Base-by-base conservation (phyloP, 2,888 invertebrate genomes). In the Hirtodrosophila histrioides region DNA sequence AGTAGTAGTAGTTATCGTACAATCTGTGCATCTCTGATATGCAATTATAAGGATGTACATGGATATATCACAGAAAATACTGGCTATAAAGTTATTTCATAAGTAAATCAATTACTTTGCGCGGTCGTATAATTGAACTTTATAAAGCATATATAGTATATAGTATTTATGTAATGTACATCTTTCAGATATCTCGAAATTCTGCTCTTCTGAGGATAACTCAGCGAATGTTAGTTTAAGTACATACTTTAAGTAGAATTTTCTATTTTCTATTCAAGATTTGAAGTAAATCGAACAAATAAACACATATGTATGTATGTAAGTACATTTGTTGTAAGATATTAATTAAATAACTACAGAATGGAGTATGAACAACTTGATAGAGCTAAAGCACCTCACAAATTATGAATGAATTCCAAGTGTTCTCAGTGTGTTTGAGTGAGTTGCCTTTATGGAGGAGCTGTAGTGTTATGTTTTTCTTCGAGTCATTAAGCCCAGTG, bases 401-500 rank as follows among this genome's bases (percentile, higher is more conserved):
- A 63, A 66, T 46, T 64, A 66, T 60, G 77, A 76, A 75, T 82
- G 75, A 71, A 71, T 57, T 53, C 55, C 53, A 58, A 61, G 29
- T 46, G 46, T 35, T 69, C 31, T 43, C 29, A 37, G 51, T 46
- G 44, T 68, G 53, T 71, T 56, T 31, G 17, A 51, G 44, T 53
- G 56, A 49, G 63, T 62, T 62, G 46, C 48, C 53, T 40, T 48
- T 43, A 58, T 53, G 33, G 33, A 36, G 33, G 33, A 36, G 35
- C 36, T 46, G 39, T 51, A 61, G 68, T 67, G 72, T 58, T 62
- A 49, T 74, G 74, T 75, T 78, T 2, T 17, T 17, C 17, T 17
- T 17, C 78, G 65, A 78, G 86, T 85, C 86, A 86, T 86, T 87
- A 88, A 87, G 73, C 73, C 63, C 60, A 37, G 17, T 17, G 17